phyloP scores from a whole-genome alignment of 2,797 vertebrate species.

The Channallabes apus region DNA sequence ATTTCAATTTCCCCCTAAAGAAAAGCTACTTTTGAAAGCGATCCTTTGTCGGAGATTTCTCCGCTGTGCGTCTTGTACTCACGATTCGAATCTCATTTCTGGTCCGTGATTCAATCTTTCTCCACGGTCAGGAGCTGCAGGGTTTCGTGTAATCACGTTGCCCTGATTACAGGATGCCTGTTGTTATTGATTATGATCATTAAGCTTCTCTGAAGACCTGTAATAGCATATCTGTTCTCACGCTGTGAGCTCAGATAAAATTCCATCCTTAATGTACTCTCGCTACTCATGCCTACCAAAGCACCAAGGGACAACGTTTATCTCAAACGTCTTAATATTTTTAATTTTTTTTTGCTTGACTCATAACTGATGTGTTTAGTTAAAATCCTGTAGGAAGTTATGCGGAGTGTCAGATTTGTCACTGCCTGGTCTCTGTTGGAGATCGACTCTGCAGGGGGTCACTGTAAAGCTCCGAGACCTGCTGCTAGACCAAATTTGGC shows the following conservation, averaged over 20 bases:
- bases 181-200: constrained; percentile 55
- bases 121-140: constrained; percentile 16
- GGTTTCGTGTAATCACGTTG: constrained; percentile 39
- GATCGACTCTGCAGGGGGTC: not conserved
- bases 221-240: constrained; percentile 29
- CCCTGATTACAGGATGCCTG: constrained; percentile 49
- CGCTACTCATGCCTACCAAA: not conserved
- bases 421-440: constrained; percentile 17
- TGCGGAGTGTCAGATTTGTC: not conserved
- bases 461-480: constrained; percentile 7
- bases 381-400: constrained; percentile 5
- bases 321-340: not conserved
- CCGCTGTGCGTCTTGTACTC: not conserved
- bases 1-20: constrained; percentile 1
- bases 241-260: constrained; percentile 29
- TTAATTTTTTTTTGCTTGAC: not conserved
- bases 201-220: constrained; percentile 47
- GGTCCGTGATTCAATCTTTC: constrained; percentile 25
- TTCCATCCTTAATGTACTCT: constrained; percentile 27
- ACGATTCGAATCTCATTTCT: constrained; percentile 32
- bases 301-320: not conserved
- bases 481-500: not conserved
- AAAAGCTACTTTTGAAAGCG: not conserved
- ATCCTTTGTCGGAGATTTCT: not conserved
- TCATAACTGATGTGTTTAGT: not conserved